These are phyloP conservation scores for Brachypteracias leptosomus DNA, from an alignment of 2,113 vertebrate genomes.

Conservation along the genomic window DNA sequence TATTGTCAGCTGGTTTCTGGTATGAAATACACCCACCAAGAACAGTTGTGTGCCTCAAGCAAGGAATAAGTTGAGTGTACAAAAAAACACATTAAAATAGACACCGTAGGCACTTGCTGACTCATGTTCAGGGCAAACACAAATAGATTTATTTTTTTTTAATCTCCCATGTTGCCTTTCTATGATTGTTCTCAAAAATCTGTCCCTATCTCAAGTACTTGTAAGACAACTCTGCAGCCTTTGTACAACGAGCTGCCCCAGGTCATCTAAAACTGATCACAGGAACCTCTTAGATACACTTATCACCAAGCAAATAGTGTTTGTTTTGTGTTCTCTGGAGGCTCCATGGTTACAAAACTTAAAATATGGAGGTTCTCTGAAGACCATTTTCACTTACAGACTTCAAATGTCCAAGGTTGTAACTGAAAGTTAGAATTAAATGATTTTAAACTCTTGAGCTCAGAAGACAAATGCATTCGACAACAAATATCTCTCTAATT, in stretches of 20 bases:
- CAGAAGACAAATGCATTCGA: not conserved
- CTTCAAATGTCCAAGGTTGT: not conserved
- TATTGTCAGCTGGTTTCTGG: not conserved
- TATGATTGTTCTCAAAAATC: not conserved
- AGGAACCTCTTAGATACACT: not conserved
- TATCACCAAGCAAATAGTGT: not conserved
- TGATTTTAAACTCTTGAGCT: not conserved
- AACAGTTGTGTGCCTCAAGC: not conserved
- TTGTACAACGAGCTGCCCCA: not conserved
- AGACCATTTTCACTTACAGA: not conserved
- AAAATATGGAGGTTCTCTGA: not conserved
- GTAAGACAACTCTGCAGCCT: not conserved
- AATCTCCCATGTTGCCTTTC: not conserved
- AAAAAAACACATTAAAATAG: not conserved
- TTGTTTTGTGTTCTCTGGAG: not conserved
- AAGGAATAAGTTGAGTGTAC: not conserved
- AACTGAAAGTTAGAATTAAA: not conserved
- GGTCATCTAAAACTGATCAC: not conserved
- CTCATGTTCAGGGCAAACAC: not conserved
- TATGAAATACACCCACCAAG: not conserved
- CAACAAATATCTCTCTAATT: not conserved
- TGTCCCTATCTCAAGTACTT: not conserved
- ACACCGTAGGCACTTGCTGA: not conserved
- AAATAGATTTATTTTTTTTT: not conserved
- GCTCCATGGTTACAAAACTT: not conserved